phyloP scores from a whole-genome alignment of 1,140 invertebrate genomes.

The Drosophila sulfurigaster region DNA sequence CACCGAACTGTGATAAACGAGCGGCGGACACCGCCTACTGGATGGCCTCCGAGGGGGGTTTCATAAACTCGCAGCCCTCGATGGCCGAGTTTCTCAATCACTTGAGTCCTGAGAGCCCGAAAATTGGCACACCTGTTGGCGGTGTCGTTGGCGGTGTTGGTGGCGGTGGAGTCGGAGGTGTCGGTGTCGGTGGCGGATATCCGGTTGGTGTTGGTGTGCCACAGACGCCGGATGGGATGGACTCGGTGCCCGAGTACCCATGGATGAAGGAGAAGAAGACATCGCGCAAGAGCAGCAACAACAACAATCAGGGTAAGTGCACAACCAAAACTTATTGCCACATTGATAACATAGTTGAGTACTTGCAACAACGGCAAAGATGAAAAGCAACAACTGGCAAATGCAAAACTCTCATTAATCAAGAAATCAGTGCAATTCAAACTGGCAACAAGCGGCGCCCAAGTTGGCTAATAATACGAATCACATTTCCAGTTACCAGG shows the following conservation, averaged over 20 bases:
- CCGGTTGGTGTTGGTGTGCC: constrained; percentile 73
- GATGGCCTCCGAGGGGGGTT: constrained; percentile 90
- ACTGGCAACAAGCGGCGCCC: constrained; percentile 66
- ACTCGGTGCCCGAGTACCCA: constrained; percentile 94
- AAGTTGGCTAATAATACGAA: constrained; percentile 8
- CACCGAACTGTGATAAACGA: constrained; percentile 84
- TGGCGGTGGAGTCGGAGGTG: constrained; percentile 85
- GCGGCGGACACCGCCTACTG: constrained; percentile 75
- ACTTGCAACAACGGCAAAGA: constrained; percentile 33
- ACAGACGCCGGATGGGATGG: constrained; percentile 87
- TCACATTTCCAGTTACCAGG: constrained; percentile 15
- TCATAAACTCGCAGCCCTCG: constrained; percentile 96
- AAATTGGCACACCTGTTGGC: constrained; percentile 85
- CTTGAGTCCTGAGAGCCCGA: constrained; percentile 87
- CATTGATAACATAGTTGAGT: constrained; percentile 9
- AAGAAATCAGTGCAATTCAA: constrained; percentile 81
- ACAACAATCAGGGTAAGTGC: constrained; percentile 92
- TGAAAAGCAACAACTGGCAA: constrained; percentile 39
- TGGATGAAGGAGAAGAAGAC: constrained; percentile 99
- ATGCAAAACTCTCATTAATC: constrained; percentile 81
- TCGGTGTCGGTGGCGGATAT: constrained; percentile 85
- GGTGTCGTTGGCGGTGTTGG: constrained; percentile 84
- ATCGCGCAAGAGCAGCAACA: constrained; percentile 93
- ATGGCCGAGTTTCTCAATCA: constrained; percentile 96
- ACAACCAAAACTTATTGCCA: constrained; percentile 2